Percentiles rank a stretch among this genome's conserved stretches.
Evolutionary conservation across 1,140 invertebrate genomes (phyloP).

Genomic region (Drosophila carrolli): DNA sequence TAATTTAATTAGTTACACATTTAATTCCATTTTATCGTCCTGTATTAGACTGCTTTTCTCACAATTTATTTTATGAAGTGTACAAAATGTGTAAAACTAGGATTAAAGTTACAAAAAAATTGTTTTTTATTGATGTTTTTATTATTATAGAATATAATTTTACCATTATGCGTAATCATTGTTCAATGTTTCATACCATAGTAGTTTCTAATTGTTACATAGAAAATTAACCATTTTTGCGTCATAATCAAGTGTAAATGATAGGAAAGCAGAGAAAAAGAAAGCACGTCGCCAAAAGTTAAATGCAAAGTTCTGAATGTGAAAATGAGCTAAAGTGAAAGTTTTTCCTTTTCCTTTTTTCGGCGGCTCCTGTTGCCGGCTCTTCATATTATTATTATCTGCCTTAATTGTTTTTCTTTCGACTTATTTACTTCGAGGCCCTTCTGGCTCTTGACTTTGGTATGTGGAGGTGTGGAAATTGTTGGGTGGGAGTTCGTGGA

Average conservation of each 20-base stretch:
- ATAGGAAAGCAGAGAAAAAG: slow-evolving; percentile 35
- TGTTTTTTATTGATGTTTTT: too few species aligned
- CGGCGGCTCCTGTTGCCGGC: slow-evolving; percentile 36
- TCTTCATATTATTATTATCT: slow-evolving; percentile 81
- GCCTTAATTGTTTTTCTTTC: slow-evolving; percentile 80
- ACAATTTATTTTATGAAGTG: too few species aligned
- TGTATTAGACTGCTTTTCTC: neutral
- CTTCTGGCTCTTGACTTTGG: slow-evolving; percentile 29
- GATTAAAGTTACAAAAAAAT: too few species aligned
- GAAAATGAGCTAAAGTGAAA: slow-evolving; percentile 79
- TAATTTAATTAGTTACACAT: too few species aligned
- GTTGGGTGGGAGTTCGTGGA: neutral
- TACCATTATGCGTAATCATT: too few species aligned
- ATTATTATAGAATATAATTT: too few species aligned
- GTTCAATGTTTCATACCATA: too few species aligned
- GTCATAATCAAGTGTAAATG: slow-evolving; percentile 47
- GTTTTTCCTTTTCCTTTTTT: slow-evolving; percentile 49
- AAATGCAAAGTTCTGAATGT: slow-evolving; percentile 80
- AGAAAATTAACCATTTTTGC: neutral
- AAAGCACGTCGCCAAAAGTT: slow-evolving; percentile 56
- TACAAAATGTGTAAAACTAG: too few species aligned
- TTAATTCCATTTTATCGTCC: too few species aligned
- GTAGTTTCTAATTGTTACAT: neutral
- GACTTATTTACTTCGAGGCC: slow-evolving; percentile 64
- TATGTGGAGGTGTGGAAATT: slow-evolving; percentile 4